Evolutionary conservation across 2,888 invertebrate species (phyloP).

Genomic region (Phyto melanocephala): DNA sequence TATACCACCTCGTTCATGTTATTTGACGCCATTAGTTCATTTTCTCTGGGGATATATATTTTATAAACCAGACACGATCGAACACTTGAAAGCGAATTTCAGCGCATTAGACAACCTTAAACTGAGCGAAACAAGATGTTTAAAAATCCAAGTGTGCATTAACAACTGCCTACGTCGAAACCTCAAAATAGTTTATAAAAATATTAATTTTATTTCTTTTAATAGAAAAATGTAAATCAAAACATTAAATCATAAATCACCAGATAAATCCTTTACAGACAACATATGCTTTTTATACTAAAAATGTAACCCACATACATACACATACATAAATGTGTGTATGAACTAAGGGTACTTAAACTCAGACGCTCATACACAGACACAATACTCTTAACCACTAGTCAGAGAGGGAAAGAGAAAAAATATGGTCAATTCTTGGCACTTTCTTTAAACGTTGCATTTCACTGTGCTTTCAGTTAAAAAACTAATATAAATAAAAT

Average conservation of each 20-base stretch:
- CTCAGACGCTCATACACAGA: neutral
- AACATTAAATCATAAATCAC: constrained; percentile 63
- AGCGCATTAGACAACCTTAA: too few species aligned
- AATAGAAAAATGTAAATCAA: constrained; percentile 63
- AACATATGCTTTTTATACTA: constrained; percentile 55
- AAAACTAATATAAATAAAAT: constrained; percentile 14
- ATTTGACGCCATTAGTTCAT: too few species aligned
- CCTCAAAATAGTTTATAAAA: neutral
- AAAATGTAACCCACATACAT: neutral
- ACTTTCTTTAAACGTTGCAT: constrained; percentile 12
- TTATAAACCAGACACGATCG: too few species aligned
- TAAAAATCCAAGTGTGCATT: too few species aligned
- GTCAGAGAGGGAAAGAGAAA: neutral
- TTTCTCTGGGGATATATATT: too few species aligned
- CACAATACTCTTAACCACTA: neutral
- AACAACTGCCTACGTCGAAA: too few species aligned
- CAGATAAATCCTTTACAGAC: constrained; percentile 60
- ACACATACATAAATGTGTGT: neutral
- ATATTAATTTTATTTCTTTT: constrained; percentile 56
- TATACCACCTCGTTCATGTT: too few species aligned
- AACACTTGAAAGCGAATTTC: too few species aligned
- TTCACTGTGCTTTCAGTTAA: constrained; percentile 32
- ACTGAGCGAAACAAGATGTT: too few species aligned
- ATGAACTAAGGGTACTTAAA: constrained; percentile 4
- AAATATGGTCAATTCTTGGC: constrained; percentile 50